phyloP scores from a whole-genome alignment of 2,888 invertebrate genomes.

The Microchrysa polita region DNA sequence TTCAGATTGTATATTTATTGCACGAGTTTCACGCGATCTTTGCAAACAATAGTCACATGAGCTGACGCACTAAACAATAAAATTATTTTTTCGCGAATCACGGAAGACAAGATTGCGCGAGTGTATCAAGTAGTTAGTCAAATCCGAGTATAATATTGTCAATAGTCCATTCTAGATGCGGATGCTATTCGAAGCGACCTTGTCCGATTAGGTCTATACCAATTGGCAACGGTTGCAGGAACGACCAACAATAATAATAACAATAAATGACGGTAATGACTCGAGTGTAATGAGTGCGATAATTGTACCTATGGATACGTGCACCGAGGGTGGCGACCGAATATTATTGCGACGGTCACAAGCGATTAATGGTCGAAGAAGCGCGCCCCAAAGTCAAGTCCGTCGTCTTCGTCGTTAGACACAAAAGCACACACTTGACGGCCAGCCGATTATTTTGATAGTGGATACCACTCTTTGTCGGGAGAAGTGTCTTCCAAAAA shows the following conservation, averaged over 20 bases:
- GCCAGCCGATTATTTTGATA: slow-evolving; percentile 35
- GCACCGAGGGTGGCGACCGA: slow-evolving; percentile 33
- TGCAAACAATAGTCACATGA: no score
- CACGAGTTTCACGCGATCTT: no score
- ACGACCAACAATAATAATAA: no score
- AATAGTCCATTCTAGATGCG: no score
- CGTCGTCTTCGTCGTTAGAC: no score
- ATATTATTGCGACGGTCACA: not conserved
- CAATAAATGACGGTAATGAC: no score
- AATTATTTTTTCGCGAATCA: no score
- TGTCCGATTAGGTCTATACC: slow-evolving; percentile 12
- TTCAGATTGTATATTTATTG: not conserved
- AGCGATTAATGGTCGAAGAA: not conserved
- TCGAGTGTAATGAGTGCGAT: not conserved
- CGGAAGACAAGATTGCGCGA: no score
- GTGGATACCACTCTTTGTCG: slow-evolving; percentile 10
- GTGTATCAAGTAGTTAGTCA: no score
- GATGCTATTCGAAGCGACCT: not conserved
- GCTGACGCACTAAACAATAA: not conserved
- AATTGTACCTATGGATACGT: slow-evolving; percentile 19
- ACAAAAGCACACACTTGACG: slow-evolving; percentile 32
- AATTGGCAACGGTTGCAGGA: not conserved
- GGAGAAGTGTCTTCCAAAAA: slow-evolving; percentile 51
- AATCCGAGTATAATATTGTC: no score
- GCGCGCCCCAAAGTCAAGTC: no score